Percentiles rank a stretch among this genome's conserved stretches.
Conservation (phyloP, 2,888 invertebrate genomes). For the Crepidodera aurea region DNA sequence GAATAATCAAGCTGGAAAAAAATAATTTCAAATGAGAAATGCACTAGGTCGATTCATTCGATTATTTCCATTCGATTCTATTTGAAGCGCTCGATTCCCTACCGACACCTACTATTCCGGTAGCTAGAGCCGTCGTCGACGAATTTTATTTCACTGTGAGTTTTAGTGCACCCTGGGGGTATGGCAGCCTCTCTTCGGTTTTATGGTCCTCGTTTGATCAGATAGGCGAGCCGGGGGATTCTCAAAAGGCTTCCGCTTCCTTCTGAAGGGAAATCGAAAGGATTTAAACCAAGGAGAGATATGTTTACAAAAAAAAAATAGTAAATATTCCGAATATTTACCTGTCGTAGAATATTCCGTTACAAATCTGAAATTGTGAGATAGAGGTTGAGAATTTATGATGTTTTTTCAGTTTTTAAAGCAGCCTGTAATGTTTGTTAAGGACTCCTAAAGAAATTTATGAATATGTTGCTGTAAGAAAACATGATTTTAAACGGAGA, state of each 20-base stretch:
- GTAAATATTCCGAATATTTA: background rate
- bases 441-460: too few species aligned
- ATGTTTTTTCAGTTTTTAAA: too few species aligned
- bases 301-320: background rate
- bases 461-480: too few species aligned
- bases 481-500: too few species aligned
- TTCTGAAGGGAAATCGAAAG: constrained; percentile 6
- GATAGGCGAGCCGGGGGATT: constrained; percentile 16
- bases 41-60: constrained; percentile 7
- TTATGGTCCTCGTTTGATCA: constrained; percentile 21
- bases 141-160: constrained; percentile 2
- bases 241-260: constrained; percentile 11
- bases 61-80: background rate
- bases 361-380: too few species aligned
- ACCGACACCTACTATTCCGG: background rate
- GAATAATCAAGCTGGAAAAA: too few species aligned
- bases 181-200: constrained; percentile 15
- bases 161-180: constrained; percentile 12
- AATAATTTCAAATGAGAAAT: too few species aligned
- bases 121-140: background rate
- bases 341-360: background rate
- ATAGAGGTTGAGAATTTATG: too few species aligned
- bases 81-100: background rate
- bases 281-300: constrained; percentile 12
- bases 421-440: too few species aligned